These are phyloP conservation scores for Nannospalax galili DNA, from an alignment of 2,113 vertebrate genomes.

Conservation along the genomic window DNA sequence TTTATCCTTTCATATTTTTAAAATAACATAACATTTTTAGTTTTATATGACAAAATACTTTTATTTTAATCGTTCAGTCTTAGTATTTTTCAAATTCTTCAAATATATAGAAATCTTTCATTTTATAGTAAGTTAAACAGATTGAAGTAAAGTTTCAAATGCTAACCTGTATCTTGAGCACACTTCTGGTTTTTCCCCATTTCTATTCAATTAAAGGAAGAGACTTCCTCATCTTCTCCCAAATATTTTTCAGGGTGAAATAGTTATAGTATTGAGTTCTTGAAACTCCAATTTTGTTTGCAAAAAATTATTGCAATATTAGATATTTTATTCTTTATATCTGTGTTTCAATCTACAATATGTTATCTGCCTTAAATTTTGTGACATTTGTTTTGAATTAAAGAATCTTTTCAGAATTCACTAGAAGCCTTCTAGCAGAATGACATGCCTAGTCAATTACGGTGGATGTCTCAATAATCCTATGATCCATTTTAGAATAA, in stretches of 20 bases:
- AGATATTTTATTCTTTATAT: not conserved
- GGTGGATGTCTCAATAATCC: not conserved
- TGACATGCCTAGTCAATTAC: too few relatives aligned
- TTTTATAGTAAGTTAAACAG: not conserved
- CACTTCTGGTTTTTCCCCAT: not conserved
- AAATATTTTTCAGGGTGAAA: not conserved
- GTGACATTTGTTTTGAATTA: not conserved
- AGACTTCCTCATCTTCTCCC: not conserved
- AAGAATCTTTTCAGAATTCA: not conserved
- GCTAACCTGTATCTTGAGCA: not conserved
- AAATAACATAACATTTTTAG: not conserved
- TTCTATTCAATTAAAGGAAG: not conserved
- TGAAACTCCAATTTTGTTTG: not conserved
- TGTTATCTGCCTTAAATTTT: not conserved
- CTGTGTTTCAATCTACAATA: not conserved
- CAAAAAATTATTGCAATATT: not conserved
- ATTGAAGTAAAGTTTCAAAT: not conserved
- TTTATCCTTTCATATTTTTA: not conserved
- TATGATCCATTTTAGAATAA: not conserved
- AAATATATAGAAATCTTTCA: not conserved
- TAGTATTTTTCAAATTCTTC: not conserved
- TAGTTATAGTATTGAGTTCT: too few relatives aligned
- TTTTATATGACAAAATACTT: not conserved
- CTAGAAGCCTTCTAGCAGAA: not conserved
- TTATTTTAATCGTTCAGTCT: not conserved